Base-by-base conservation (phyloP, 2,113 vertebrate genomes). In the Nymphicus hollandicus region DNA sequence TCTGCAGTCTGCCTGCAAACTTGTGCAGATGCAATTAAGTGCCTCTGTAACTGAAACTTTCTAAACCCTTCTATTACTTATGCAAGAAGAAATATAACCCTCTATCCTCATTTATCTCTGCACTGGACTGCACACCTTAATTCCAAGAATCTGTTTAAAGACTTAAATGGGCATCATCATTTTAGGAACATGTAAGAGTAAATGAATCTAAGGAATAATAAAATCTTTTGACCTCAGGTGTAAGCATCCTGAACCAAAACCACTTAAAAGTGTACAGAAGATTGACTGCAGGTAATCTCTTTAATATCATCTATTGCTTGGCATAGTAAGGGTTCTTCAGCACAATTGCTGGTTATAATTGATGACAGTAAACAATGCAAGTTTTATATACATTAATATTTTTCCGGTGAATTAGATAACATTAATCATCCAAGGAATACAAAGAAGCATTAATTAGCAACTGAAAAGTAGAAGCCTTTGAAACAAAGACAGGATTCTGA, bases 21-120 rank as follows among this genome's bases (percentile, higher is more conserved):
- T 74, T 69, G 47, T 31, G 50, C 77, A 89, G 77, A 73, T 47
- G 56, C 84, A 96, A 70, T 81, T 88, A 83, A 86, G 35, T 31
- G 33, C n/a, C 29, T 41, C 53, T 86, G 93, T 92, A 95, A 94
- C 60, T 60, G 76, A 93, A 90, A 44, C 91, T 84, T 88, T 55
- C 76, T 84, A 86, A 94, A 68, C 55, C 6, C 27, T 81, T 96
- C 35, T 27, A 95, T 96, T 96, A 96, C 94, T 95, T 65, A 96
- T 93, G 76, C 35, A 94, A 83, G 60, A 93, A 88, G 91, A 94
- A 96, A 96, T 33, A 79, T 3, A 94, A 90, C 9, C 81, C 82
- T 56, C 27, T 64, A 7, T 31, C 11, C 27, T 81, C 71, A 39
- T 77, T 82, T 63, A 63, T 55, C 46, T 70, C 88, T 41, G 11